These are phyloP conservation scores for Drosophila paulistorum DNA, from an alignment of 1,140 invertebrate species.

Conservation along the genomic window DNA sequence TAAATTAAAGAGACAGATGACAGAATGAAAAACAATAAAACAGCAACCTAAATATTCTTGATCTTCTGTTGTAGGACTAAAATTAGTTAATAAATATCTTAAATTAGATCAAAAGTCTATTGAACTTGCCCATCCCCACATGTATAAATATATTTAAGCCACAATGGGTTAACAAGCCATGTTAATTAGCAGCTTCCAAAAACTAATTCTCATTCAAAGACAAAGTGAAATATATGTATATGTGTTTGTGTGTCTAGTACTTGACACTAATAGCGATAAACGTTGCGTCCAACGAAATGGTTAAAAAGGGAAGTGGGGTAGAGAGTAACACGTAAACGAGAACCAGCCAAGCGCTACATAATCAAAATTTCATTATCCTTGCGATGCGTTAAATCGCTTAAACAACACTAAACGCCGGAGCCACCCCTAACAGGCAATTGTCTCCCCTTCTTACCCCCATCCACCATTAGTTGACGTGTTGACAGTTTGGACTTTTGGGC, in stretches of 20 bases:
- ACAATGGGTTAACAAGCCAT: conserved; percentile 36
- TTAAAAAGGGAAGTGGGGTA: background rate
- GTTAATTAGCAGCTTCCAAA: conserved; percentile 44
- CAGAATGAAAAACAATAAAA: no score
- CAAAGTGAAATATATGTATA: background rate
- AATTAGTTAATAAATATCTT: no score
- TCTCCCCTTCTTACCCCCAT: background rate
- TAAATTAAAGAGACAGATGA: no score
- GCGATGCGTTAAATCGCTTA: conserved; percentile 82
- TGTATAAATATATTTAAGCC: background rate
- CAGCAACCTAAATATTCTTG: no score
- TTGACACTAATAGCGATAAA: conserved; percentile 60
- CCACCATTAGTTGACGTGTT: conserved; percentile 69
- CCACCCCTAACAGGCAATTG: conserved; percentile 31
- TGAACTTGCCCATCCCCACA: background rate
- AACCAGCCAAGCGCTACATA: conserved; percentile 72
- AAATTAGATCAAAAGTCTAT: no score
- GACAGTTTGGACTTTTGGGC: conserved; percentile 65
- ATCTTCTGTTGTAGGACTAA: no score
- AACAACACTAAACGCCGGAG: conserved; percentile 65
- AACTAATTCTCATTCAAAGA: background rate
- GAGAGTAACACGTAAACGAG: background rate
- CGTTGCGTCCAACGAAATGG: conserved; percentile 25
- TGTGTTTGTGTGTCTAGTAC: conserved; percentile 16
- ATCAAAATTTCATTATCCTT: conserved; percentile 81